Percentiles rank a stretch among this genome's conserved stretches.
These are phyloP conservation scores for Garrulus glandarius DNA, from an alignment of 2,797 vertebrate species.

Conservation along the genomic window DNA sequence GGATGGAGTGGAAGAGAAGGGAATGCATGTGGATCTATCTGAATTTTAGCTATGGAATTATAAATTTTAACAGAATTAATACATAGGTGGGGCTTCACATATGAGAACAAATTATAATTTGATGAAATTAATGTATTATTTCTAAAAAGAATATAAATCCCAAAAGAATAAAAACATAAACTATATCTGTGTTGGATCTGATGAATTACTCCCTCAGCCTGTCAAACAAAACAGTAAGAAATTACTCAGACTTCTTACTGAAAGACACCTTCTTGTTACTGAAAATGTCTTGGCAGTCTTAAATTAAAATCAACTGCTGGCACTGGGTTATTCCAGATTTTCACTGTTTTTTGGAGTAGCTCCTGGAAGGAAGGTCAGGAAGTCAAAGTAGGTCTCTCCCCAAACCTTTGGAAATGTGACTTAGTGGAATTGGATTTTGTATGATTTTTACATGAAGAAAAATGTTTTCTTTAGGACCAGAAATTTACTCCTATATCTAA, in stretches of 20 bases:
- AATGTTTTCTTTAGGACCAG: not conserved
- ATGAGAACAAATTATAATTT: not conserved
- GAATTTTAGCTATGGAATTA: not conserved
- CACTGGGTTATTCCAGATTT: not conserved
- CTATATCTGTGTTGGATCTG: not conserved
- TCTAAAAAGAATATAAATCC: not conserved
- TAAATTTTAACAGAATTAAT: not conserved
- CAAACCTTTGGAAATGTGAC: not conserved
- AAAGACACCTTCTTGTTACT: not conserved
- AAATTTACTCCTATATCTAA: not conserved
- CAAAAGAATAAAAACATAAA: not conserved
- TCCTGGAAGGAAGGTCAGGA: not conserved
- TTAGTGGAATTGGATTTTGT: not conserved
- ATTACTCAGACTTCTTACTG: not conserved
- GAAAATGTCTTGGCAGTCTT: not conserved
- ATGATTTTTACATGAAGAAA: not conserved
- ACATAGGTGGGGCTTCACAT: not conserved
- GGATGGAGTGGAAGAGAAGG: not conserved
- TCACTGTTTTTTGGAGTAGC: conserved; percentile 1
- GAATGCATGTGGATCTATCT: not conserved
- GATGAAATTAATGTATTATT: not conserved
- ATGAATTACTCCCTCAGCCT: not conserved
- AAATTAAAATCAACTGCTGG: not conserved
- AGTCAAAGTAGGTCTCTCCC: not conserved
- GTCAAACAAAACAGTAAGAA: not conserved